Evolutionary conservation across 2,888 invertebrate genomes (phyloP), one percentile per base, ranked within the genome.

Genomic region (Rhagophthalmus giganteus): DNA sequence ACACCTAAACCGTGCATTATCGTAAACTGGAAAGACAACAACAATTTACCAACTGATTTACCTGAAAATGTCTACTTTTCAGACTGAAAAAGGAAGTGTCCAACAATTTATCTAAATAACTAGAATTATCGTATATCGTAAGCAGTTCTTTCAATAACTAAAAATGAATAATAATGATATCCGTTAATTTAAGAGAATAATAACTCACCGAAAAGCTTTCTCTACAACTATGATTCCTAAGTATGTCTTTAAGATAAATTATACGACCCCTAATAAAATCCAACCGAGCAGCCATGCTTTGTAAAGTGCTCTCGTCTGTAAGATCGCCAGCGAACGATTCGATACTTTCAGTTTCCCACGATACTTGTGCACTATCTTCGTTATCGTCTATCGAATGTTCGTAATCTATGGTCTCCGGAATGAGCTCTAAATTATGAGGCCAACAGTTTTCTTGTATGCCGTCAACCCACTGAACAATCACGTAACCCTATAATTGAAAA

Each of bases 391-490:
- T 82, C 84, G 86, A 88, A 24, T 88, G 77, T 67, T 86, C 87
- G 20, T 86, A 86, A 55, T 88, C 87, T 46, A 88, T 87, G 0
- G 85, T 84, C 67, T 90, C 89, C 62, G 71, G 89, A 83, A 49
- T 86, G 83, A 55, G 86, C 84, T 72, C 73, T 32, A 75, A 68
- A 47, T 72, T 91, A 71, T 94, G 94, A 0, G 96, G 96, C 87
- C 90, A 94, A 71, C 92, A 94, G 80, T 89, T 86, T 58, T 91
- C 90, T 4, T 85, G 83, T 55, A 85, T 85, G 7, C 88, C 89
- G 68, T 90, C 88, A 1, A 91, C 88, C 96, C 95, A 96, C 83
- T 90, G 88, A n/a, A 96, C 92, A 66, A 88, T 85, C 2, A 95
- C 88, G 53, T 86, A 81, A 0, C 83, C 95, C 76, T 73, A 53